Conservation (phyloP, 2,113 vertebrate species). For the Megaleporinus macrocephalus region DNA sequence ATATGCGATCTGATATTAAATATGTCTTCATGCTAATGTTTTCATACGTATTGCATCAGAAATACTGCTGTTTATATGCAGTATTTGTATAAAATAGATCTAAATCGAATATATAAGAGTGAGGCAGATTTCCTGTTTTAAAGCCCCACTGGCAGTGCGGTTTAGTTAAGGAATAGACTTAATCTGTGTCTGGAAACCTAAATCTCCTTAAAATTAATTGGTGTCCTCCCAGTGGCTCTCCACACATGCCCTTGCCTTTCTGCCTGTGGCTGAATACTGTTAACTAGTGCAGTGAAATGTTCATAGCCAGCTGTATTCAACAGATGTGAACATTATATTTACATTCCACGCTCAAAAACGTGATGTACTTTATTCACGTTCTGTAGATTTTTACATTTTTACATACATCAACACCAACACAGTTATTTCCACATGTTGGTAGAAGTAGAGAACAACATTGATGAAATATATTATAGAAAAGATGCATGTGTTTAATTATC, state of each 20-base stretch:
- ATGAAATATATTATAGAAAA: no score
- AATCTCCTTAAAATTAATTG: not conserved
- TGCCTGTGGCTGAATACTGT: no score
- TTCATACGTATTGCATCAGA: no score
- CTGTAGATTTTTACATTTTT: not conserved
- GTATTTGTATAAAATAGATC: no score
- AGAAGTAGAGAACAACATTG: no score
- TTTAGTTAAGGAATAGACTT: not conserved
- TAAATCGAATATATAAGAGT: no score
- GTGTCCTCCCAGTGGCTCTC: not conserved
- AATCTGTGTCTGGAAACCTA: not conserved
- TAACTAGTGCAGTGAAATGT: no score
- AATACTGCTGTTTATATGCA: no score
- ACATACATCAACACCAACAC: not conserved
- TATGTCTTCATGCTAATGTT: no score
- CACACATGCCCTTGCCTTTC: not conserved
- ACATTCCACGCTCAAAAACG: not conserved
- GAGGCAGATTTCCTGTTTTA: not conserved
- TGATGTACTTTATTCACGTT: not conserved
- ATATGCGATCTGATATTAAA: no score
- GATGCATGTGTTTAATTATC: not conserved
- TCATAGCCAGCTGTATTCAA: not conserved
- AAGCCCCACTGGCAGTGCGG: not conserved
- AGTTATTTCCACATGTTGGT: not conserved
- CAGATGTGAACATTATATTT: not conserved